Evolutionary conservation across 1,140 invertebrate species (phyloP).

Genomic region (Drosophila orena): DNA sequence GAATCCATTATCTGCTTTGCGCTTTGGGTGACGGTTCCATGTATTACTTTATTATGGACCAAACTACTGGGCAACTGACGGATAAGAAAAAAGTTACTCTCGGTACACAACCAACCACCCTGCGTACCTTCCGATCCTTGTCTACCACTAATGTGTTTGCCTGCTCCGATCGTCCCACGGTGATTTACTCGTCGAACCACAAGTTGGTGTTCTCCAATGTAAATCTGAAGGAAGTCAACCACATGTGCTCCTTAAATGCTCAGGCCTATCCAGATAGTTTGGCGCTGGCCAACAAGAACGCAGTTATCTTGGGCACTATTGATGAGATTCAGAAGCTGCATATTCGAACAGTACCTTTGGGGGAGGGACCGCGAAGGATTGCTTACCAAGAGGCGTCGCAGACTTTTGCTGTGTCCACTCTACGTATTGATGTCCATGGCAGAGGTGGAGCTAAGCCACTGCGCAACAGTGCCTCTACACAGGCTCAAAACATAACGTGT

Average conservation of each 20-base stretch:
- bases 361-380: conserved; percentile 96
- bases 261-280: conserved; percentile 97
- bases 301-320: conserved; percentile 98
- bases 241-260: conserved; percentile 99
- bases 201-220: conserved; percentile 99
- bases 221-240: conserved; percentile 98
- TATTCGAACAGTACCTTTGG: conserved; percentile 96
- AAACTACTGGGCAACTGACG: conserved; percentile 88
- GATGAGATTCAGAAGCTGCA: conserved; percentile 99
- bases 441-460: conserved; percentile 88
- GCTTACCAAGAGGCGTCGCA: conserved; percentile 97
- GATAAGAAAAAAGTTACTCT: conserved; percentile 97
- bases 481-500: conserved; percentile 87
- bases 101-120: conserved; percentile 97
- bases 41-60: conserved; percentile 96
- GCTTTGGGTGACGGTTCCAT: conserved; percentile 99
- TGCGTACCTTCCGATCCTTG: conserved; percentile 95
- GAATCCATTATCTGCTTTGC: conserved; percentile 94
- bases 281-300: conserved; percentile 96
- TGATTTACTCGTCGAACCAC: conserved; percentile 99
- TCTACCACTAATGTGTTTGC: conserved; percentile 99
- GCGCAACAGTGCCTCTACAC: conserved; percentile 91
- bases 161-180: conserved; percentile 98
- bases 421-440: conserved; percentile 94
- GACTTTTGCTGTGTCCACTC: conserved; percentile 97